Evolutionary conservation across 1,140 invertebrate genomes (phyloP), one percentile per base, ranked within the genome.

Genomic region (Euschistus heros): DNA sequence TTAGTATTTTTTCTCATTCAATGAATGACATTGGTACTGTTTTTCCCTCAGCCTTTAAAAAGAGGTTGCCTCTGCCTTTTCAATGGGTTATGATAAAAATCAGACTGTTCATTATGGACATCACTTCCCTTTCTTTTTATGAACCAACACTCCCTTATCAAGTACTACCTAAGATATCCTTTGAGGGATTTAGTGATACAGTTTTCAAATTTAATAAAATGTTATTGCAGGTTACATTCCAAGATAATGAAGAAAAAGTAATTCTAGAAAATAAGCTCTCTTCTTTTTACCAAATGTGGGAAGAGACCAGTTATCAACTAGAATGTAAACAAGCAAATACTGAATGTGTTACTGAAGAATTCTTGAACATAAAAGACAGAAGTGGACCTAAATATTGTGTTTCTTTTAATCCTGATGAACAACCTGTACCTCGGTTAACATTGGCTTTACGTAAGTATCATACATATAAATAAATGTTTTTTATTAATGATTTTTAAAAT

Each of bases 301-400:
- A 98, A 77, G 90, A 95, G 74, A 97, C 94, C 0, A 97, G 94
- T 76, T 97, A 89, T 73, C 83, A 86, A 68, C 74, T 98, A 47
- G 95, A 98, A 74, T 79, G 83, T 67, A 78, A 84, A 14, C 96
- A 98, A 77, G 85, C 87, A 5, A 90, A 92, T 70, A 75, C 81
- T 2, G 77, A 83, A 4, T 95, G 90, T 74, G 89, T 91, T 1
- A 73, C 81, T 50, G 81, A 89, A 71, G 94, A 98, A 76, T 91
- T 82, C 74, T 73, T 80, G 60, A 82, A 79, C 73, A 70, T 80
- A 1, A 71, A 71, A 33, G 71, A 77, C 17, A 76, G 88, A 70
- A 80, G 77, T 30, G 81, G 80, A 6, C 85, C 86, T 0, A 62
- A 66, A 17, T 72, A 86, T 70, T 81, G 78, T 46, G 76, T 92